A percentile compares a stretch with the other conserved stretches of the same genome.
These are phyloP conservation scores for Emesis russula DNA, from an alignment of 2,888 invertebrate genomes.

Conservation along the genomic window DNA sequence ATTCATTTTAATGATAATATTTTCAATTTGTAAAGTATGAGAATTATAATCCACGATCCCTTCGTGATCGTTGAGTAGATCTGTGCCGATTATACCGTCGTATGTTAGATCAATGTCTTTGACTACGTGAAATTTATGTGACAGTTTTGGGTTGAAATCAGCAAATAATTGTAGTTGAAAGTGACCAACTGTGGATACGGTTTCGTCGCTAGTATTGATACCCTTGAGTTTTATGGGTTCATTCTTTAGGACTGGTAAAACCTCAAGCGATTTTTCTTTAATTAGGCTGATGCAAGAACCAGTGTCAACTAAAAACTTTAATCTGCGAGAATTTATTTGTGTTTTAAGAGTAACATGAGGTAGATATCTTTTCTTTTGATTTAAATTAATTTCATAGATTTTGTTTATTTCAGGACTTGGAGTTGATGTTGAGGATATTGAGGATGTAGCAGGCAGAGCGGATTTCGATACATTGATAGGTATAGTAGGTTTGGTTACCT, in stretches of 20 bases:
- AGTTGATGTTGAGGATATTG: neutral
- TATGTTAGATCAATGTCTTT: no score
- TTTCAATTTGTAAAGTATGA: no score
- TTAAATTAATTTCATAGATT: neutral
- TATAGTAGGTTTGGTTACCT: no score
- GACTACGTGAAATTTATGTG: no score
- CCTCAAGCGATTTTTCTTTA: neutral
- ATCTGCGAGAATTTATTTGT: neutral
- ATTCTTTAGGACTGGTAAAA: neutral
- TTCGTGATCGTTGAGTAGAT: no score
- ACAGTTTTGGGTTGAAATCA: no score
- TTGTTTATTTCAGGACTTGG: neutral
- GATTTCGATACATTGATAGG: no score
- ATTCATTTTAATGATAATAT: no score
- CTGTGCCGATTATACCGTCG: no score
- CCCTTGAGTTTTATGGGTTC: slow-evolving; percentile 40
- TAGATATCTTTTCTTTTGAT: neutral
- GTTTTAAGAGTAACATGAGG: neutral
- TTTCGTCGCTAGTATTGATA: slow-evolving; percentile 37
- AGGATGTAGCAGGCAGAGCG: neutral
- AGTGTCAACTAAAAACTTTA: neutral
- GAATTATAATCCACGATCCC: no score
- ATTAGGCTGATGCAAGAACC: neutral
- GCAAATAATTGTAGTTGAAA: no score
- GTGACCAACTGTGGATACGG: neutral